Base-by-base conservation (phyloP, 2,888 invertebrate genomes). In the Pomacea canaliculata region DNA sequence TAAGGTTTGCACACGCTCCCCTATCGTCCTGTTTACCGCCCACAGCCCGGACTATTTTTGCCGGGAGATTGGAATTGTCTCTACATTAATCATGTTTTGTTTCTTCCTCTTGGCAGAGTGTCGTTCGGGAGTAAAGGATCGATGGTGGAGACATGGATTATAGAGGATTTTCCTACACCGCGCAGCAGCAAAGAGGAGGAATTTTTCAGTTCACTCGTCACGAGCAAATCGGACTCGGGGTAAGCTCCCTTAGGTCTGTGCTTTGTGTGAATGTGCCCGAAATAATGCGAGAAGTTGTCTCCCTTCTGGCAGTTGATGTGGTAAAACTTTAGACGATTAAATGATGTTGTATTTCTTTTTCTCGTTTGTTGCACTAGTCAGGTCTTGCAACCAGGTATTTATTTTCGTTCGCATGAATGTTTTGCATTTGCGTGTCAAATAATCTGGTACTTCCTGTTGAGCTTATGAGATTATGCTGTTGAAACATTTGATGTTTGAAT, bases 101-200 rank as follows among this genome's bases (percentile, higher is more conserved):
- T 56, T 71, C 48, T 76, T 37, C 73, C 51, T 19, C 70, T 23
- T 83, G 82, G 23, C 80, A 86, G 86, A 71, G 86, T 86, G 80
- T 85, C 86, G 49, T 86, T 86, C 76, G 85, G 86, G 23, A 85
- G 82, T 77, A 83, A 83, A 75, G 86, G 86, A 10, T 86, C 86
- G 16, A 84, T 86, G 83, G 85, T 85, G 48, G 86, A 86, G 77
- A 86, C 86, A 12, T 81, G 85, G 78, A 85, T 86, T 68, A 85
- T 86, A 73, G 84, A 86, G 71, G 85, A 86, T 69, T 76, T 78
- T 48, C 71, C 78, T 19, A 62, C 74, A 19, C 69, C 74, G 9
- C 18, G 72, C 56, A 51, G 63, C 19, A 46, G 49, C 62, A 46
- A 73, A 51, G 69, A 74, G 62, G 69, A 74, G 74, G 74, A 74